Evolutionary conservation across 2,113 vertebrate species (phyloP), one percentile per base, ranked within the genome.

Genomic region (Poecilia latipinna): DNA sequence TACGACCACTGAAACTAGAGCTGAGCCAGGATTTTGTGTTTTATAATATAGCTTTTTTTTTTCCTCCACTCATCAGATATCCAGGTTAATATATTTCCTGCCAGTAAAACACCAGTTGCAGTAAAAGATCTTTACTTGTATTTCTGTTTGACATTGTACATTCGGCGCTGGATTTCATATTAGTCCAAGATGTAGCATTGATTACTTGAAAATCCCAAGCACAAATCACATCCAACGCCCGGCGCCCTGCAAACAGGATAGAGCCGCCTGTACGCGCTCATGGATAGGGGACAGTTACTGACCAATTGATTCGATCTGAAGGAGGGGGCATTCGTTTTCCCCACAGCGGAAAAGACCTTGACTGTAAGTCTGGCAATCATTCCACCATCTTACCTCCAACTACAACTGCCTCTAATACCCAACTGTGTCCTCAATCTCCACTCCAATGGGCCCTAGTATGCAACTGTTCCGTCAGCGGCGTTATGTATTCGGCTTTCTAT

Each of bases 401-500:
- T 82, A 91, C 83, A 89, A 81, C 82, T 72, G 83, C 89, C 80
- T 87, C 86, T 89, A 82, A 91, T 86, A 89, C 89, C 86, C 86
- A 84, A 88, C 79, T 86, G 82, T 85, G 79, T 88, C 87, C 86
- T 91, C 91, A 86, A 92, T 93, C 89, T 91, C 86, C 89, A 82
- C 90, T 92, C 90, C 90, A 85, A 67, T 77, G 61, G 84, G 81
- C 82, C 87, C 80, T 73, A 77, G 82, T 90, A 94, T 93, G 91
- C 91, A 93, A 94, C 93, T 92, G 92, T 94, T 94, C 92, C 90
- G 86, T 89, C 91, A 85, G 83, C 90, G 48, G 88, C 81, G 86
- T 92, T 92, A 91, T 92, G 93, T 93, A 95, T 95, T 95, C 95
- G 93, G 92, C 89, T 95, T 94, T 93, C 92, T 89, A 94, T 95